A percentile compares a stretch with the other conserved stretches of the same genome.
Conservation (phyloP, 2,797 vertebrate species). For the Amazonetta brasiliensis region DNA sequence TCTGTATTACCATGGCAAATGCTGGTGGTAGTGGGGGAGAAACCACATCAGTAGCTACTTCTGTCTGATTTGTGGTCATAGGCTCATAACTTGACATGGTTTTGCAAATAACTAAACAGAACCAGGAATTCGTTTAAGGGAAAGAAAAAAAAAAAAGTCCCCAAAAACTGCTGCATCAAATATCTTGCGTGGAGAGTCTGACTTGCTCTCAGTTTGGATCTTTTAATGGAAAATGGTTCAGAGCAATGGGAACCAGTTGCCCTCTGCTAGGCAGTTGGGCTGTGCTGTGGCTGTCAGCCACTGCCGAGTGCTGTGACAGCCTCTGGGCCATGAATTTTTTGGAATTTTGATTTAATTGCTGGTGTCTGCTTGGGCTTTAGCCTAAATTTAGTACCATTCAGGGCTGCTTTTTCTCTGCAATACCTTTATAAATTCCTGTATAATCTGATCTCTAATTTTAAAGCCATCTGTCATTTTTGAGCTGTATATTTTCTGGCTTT, state of each 20-base stretch:
- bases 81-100: constrained; percentile 64
- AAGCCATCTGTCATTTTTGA: constrained; percentile 59
- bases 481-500: constrained; percentile 43
- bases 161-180: not conserved
- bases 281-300: not conserved
- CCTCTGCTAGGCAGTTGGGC: not conserved
- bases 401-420: constrained; percentile 31
- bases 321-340: constrained; percentile 6
- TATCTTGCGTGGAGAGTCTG: constrained; percentile 1
- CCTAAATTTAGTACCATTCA: constrained; percentile 38
- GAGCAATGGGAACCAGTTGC: not conserved
- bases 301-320: not conserved
- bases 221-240: constrained; percentile 16
- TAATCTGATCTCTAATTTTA: constrained; percentile 54
- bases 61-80: constrained; percentile 61
- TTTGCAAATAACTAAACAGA: constrained; percentile 69
- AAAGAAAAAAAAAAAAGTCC: not conserved
- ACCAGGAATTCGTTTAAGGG: constrained; percentile 15
- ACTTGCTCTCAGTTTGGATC: constrained; percentile 11
- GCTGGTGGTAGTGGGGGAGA: not conserved
- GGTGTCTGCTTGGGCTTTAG: constrained; percentile 15
- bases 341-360: constrained; percentile 52
- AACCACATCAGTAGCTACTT: constrained; percentile 73
- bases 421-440: constrained; percentile 44
- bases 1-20: constrained; percentile 37